Base-by-base conservation (phyloP, 2,888 invertebrate genomes). In the Sycophila texana region DNA sequence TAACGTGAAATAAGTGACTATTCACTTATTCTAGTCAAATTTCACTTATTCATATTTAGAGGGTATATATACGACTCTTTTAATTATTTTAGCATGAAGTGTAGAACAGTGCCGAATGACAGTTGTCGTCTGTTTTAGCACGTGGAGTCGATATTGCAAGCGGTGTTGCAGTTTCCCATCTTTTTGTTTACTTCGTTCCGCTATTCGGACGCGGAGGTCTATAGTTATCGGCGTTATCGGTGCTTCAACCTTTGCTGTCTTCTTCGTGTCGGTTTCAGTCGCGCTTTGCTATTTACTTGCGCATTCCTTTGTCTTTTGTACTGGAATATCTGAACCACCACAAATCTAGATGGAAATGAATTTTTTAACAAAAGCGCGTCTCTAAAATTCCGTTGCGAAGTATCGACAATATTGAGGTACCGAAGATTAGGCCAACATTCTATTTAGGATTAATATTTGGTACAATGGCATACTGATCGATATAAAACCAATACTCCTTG, bases 111-210 rank as follows among this genome's bases (percentile, higher is more conserved):
- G 5, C 14, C 14, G 61, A 3, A 14, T 22, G 5, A 22, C 22
- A 14, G 5, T 20, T 13, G 20, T 51, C 22, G 14, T 55, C 20
- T 73, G 61, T 39, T 60, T 58, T 30, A 51, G 53, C 18, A 14
- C 55, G 26, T 20, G 26, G n/a, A 49, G 2, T 18, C 18, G 12
- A 16, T 16, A n/a, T 67, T 67, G 75, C 67, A 30, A 51, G 30
- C 61, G 75, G 68, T 53, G 51, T 68, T n/a, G 53, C 10, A 67
- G 22, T 39, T 18, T 60, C 68, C 47, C 18, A 60, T 51, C 75
- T 67, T 51, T 16, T 51, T 68, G 60, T 68, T 75, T 75, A 58
- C 49, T 55, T 55, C 67, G 13, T 22, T 20, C 51, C 16, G 12
- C n/a, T 18, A 18, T 63, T 58, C 30, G 4, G 39, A 3, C 13